A percentile compares a stretch with the other conserved stretches of the same genome.
Evolutionary conservation across 64 coral and sea anemone genomes (phyloP).

Genomic region (Porites lutea): DNA sequence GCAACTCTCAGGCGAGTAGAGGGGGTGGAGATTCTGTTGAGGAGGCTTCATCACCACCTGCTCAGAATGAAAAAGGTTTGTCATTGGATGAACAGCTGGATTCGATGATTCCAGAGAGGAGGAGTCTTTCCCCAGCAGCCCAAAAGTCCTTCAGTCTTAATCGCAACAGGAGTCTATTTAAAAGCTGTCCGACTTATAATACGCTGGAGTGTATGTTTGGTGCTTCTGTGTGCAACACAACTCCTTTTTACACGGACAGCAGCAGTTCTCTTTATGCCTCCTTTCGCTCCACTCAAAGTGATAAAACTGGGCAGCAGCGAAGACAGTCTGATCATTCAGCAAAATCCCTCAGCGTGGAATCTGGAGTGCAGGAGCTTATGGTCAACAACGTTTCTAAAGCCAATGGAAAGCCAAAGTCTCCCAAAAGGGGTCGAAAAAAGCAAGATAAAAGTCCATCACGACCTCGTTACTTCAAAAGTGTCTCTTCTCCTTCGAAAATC

Average conservation of each 20-base stretch:
- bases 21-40: not conserved
- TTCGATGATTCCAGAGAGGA: slow-evolving; percentile 40
- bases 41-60: not conserved
- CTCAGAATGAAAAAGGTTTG: not conserved
- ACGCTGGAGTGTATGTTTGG: slow-evolving; percentile 62
- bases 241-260: slow-evolving; percentile 11
- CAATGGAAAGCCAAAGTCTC: not conserved
- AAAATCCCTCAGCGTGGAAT: slow-evolving; percentile 7
- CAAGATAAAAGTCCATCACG: not conserved
- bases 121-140: slow-evolving; percentile 41
- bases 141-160: slow-evolving; percentile 60
- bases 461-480: slow-evolving; percentile 17
- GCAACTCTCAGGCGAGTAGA: not conserved
- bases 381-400: not conserved
- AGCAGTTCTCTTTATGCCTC: slow-evolving; percentile 21
- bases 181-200: slow-evolving; percentile 21
- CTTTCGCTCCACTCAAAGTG: slow-evolving; percentile 8
- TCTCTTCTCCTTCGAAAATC: slow-evolving; percentile 35
- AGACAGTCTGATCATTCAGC: not conserved
- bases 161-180: slow-evolving; percentile 53
- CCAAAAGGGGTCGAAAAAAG: not conserved
- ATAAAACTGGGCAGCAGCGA: not conserved
- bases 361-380: not conserved
- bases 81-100: slow-evolving; percentile 44
- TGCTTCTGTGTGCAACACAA: slow-evolving; percentile 9